These are phyloP conservation scores for Melanotus villosus DNA, from an alignment of 2,888 invertebrate genomes.

Conservation along the genomic window DNA sequence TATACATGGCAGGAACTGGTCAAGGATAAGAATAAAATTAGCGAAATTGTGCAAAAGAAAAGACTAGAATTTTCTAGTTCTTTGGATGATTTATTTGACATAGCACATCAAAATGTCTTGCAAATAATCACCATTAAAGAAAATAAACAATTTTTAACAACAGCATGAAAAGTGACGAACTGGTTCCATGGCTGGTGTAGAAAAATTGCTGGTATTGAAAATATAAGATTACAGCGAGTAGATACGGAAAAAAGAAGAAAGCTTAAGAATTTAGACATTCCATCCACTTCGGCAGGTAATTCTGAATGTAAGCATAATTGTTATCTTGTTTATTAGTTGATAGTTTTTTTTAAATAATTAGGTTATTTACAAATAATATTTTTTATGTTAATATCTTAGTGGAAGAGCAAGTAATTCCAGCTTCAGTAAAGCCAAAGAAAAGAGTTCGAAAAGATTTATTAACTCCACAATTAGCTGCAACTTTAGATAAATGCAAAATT, in stretches of 20 bases:
- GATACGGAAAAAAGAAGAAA: neutral
- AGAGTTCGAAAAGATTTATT: neutral
- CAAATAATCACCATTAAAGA: constrained; percentile 13
- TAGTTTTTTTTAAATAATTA: neutral
- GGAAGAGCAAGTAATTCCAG: neutral
- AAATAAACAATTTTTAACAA: constrained; percentile 27
- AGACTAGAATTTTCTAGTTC: neutral
- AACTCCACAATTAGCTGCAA: neutral
- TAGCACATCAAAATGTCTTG: constrained; percentile 25
- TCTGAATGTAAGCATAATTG: neutral
- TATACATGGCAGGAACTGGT: constrained; percentile 11
- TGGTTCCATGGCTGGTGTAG: constrained; percentile 14
- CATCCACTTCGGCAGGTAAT: neutral
- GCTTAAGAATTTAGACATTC: neutral
- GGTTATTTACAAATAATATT: neutral
- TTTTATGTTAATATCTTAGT: neutral
- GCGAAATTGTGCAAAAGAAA: neutral
- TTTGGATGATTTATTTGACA: constrained; percentile 35
- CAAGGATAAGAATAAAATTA: constrained; percentile 10
- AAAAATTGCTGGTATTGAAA: neutral
- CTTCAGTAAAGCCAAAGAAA: neutral
- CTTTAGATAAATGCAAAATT: neutral
- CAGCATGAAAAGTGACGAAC: constrained; percentile 25
- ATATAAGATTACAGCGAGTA: neutral
- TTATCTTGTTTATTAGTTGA: neutral